phyloP scores from a whole-genome alignment of 2,113 vertebrate species.

The Hydrolagus affinis region DNA sequence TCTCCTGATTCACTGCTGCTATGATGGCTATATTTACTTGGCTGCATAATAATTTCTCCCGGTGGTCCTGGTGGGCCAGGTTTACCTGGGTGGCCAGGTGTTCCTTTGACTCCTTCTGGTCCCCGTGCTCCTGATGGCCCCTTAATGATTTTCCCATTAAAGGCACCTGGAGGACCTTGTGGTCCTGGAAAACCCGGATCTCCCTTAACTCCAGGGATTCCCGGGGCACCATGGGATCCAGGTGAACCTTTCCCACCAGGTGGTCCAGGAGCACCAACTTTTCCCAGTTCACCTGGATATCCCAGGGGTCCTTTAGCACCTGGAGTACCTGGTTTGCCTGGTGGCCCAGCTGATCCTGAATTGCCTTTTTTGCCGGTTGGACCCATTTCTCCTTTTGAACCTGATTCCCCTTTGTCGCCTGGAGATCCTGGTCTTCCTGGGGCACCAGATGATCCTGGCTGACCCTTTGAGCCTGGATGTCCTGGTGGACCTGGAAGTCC shows the following conservation, averaged over 20 bases:
- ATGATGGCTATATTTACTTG: constrained; percentile 47
- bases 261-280: constrained; percentile 44
- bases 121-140: constrained; percentile 36
- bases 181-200: constrained; percentile 16
- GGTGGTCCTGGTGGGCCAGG: constrained; percentile 65
- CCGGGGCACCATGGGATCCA: constrained; percentile 1
- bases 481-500: constrained; percentile 5
- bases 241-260: constrained; percentile 51
- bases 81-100: not conserved
- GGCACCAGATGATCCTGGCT: not conserved
- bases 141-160: not conserved
- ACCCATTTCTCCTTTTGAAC: constrained; percentile 10
- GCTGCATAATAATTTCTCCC: constrained; percentile 56
- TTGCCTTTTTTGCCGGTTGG: constrained; percentile 56
- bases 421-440: not conserved
- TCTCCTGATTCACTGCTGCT: not conserved
- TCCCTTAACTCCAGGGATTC: constrained; percentile 41
- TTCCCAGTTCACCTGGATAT: constrained; percentile 48
- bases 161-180: constrained; percentile 16
- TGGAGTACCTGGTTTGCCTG: constrained; percentile 33
- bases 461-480: constrained; percentile 1
- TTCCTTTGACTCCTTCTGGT: not conserved
- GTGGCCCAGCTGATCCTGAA: constrained; percentile 42
- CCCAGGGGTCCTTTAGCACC: constrained; percentile 50
- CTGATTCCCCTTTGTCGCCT: not conserved